phyloP scores from a whole-genome alignment of 2,888 invertebrate species.

The Sericinus montela region DNA sequence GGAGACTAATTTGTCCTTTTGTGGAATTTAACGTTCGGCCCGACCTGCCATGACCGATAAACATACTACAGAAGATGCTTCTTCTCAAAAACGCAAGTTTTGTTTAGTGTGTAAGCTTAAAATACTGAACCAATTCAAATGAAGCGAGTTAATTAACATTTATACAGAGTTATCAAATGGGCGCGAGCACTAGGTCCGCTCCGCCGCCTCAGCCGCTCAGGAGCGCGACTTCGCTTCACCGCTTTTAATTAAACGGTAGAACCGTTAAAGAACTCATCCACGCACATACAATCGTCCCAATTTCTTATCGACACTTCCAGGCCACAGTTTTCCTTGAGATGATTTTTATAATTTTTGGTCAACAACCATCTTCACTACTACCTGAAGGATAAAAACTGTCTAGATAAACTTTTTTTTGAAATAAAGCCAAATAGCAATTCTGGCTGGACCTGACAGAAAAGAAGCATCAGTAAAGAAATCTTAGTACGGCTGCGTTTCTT shows the following conservation, averaged over 20 bases:
- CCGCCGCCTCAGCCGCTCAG: constrained; percentile 37
- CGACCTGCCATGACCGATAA: too few relatives aligned
- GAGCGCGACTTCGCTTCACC: constrained; percentile 39
- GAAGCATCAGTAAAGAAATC: too few relatives aligned
- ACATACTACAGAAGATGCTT: too few relatives aligned
- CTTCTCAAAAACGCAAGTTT: neutral
- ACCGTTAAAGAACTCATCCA: constrained; percentile 36
- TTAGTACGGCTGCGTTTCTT: too few relatives aligned
- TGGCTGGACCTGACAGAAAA: too few relatives aligned
- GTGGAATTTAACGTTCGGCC: too few relatives aligned
- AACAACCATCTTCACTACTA: too few relatives aligned
- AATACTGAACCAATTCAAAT: constrained; percentile 31
- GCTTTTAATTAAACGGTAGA: constrained; percentile 52
- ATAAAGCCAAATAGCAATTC: too few relatives aligned
- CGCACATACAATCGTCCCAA: constrained; percentile 32
- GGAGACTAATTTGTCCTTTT: too few relatives aligned
- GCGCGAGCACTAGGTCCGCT: constrained; percentile 31
- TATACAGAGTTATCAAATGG: constrained; percentile 55
- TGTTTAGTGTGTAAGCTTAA: constrained; percentile 19
- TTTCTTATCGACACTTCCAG: constrained; percentile 17
- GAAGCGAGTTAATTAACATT: constrained; percentile 60
- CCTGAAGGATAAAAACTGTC: too few relatives aligned
- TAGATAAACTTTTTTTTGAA: too few relatives aligned
- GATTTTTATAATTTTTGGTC: too few relatives aligned
- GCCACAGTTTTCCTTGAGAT: constrained; percentile 1